These are phyloP conservation scores for Champsocephalus esox DNA, from an alignment of 2,797 vertebrate species.

Conservation along the genomic window DNA sequence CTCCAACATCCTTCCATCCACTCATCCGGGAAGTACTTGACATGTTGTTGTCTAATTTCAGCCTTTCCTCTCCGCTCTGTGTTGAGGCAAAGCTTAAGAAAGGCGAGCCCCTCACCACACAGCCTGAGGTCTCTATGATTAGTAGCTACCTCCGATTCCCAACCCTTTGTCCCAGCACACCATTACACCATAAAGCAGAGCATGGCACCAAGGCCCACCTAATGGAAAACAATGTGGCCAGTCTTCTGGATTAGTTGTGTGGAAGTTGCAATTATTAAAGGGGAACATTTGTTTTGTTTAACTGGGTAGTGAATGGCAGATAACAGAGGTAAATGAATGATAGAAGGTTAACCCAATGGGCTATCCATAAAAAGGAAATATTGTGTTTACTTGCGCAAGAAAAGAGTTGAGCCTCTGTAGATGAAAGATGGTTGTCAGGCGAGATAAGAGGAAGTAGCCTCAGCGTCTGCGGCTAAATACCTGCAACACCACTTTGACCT, in stretches of 20 bases:
- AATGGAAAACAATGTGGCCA: conserved; percentile 25
- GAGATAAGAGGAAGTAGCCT: conserved; percentile 58
- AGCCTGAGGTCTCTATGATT: conserved; percentile 67
- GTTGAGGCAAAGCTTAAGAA: conserved; percentile 56
- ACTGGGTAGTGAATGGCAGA: conserved; percentile 25
- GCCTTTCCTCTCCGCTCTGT: conserved; percentile 66
- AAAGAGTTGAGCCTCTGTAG: conserved; percentile 12
- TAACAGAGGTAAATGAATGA: not conserved
- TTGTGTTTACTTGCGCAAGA: conserved; percentile 30
- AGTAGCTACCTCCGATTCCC: conserved; percentile 63
- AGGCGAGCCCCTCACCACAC: conserved; percentile 49
- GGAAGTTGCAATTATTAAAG: conserved; percentile 7
- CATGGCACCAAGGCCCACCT: conserved; percentile 26
- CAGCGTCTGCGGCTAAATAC: conserved; percentile 47
- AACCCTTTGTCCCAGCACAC: conserved; percentile 61
- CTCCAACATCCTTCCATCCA: conserved; percentile 70
- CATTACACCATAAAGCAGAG: conserved; percentile 67
- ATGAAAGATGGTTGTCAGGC: conserved; percentile 26
- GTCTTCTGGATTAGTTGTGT: conserved; percentile 7
- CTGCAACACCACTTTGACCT: conserved; percentile 52
- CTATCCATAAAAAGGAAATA: conserved; percentile 20
- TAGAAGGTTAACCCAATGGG: conserved; percentile 16
- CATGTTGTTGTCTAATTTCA: conserved; percentile 80
- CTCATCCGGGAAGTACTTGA: conserved; percentile 76
- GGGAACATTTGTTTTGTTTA: conserved; percentile 28